Conservation (phyloP, 2,888 invertebrate genomes). For the Dicyrtomina minuta region DNA sequence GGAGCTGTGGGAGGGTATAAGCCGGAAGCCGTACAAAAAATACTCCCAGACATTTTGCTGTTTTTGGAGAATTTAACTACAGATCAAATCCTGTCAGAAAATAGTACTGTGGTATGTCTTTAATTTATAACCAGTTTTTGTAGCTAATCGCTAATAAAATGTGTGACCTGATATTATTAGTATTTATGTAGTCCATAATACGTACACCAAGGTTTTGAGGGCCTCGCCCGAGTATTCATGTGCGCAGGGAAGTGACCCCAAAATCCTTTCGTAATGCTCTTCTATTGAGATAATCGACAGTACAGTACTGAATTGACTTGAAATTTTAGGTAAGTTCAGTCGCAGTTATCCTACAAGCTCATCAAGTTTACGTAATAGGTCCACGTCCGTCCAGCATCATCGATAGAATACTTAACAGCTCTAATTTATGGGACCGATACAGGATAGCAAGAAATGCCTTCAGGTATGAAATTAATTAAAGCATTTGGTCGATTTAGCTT, state of each 20-base stretch:
- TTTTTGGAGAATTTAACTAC: conserved; percentile 48
- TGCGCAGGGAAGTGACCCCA: too few relatives aligned
- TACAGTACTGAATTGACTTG: too few relatives aligned
- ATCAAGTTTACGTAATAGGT: conserved; percentile 45
- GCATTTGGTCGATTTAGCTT: background rate
- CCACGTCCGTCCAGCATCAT: conserved; percentile 56
- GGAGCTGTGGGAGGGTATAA: conserved; percentile 71
- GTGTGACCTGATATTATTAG: too few relatives aligned
- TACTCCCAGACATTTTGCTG: conserved; percentile 60
- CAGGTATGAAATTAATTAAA: conserved; percentile 35
- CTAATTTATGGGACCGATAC: conserved; percentile 82
- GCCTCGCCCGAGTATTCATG: too few relatives aligned
- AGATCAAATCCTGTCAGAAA: conserved; percentile 47
- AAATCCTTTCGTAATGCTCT: too few relatives aligned
- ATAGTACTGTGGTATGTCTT: conserved; percentile 56
- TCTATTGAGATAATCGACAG: too few relatives aligned
- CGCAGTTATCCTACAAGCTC: conserved; percentile 49
- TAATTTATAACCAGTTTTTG: background rate
- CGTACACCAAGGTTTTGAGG: too few relatives aligned
- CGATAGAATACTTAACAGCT: conserved; percentile 61
- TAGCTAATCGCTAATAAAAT: background rate
- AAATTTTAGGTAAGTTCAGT: conserved; percentile 43
- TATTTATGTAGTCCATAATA: too few relatives aligned
- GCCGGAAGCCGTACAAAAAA: conserved; percentile 62
- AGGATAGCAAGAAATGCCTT: conserved; percentile 68